These are phyloP conservation scores for Turnix velox DNA, from an alignment of 2,113 vertebrate genomes.

Conservation along the genomic window DNA sequence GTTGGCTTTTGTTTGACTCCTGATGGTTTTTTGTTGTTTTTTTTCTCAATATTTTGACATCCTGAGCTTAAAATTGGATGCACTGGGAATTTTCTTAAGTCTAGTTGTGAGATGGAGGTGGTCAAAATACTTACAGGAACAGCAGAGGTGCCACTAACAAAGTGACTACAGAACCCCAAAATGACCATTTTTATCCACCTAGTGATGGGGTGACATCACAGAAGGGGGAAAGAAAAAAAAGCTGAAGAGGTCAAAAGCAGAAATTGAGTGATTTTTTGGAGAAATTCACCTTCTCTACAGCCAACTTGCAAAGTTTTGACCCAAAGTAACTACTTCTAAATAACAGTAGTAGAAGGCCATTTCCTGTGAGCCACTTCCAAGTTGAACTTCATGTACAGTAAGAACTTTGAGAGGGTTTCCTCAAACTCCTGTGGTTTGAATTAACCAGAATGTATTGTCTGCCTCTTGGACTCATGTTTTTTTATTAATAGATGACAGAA, in stretches of 20 bases:
- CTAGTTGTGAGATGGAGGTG: not conserved
- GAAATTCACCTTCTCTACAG: conserved; percentile 51
- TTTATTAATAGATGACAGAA: not conserved
- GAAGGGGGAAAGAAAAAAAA: not conserved
- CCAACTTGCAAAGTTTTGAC: not conserved
- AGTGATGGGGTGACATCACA: not conserved
- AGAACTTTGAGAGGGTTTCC: not conserved
- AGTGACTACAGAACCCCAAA: not conserved
- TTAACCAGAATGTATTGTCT: not conserved
- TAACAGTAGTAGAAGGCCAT: accelerated
- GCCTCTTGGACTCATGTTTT: too few relatives aligned
- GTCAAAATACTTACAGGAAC: not conserved
- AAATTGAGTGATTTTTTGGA: not conserved
- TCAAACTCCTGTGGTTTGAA: not conserved
- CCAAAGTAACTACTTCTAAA: not conserved
- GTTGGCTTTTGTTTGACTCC: not conserved
- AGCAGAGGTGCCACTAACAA: not conserved
- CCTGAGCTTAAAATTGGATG: not conserved
- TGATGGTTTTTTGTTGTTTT: not conserved
- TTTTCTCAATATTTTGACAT: not conserved
- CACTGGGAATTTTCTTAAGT: not conserved
- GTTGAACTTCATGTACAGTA: not conserved
- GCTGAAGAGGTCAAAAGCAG: not conserved
- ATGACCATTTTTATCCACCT: not conserved
- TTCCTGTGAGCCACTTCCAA: not conserved